Percentiles rank a stretch among this genome's conserved stretches.
Evolutionary conservation across 2,113 vertebrate species (phyloP).

Genomic region (Myanophis thanlyinensis): DNA sequence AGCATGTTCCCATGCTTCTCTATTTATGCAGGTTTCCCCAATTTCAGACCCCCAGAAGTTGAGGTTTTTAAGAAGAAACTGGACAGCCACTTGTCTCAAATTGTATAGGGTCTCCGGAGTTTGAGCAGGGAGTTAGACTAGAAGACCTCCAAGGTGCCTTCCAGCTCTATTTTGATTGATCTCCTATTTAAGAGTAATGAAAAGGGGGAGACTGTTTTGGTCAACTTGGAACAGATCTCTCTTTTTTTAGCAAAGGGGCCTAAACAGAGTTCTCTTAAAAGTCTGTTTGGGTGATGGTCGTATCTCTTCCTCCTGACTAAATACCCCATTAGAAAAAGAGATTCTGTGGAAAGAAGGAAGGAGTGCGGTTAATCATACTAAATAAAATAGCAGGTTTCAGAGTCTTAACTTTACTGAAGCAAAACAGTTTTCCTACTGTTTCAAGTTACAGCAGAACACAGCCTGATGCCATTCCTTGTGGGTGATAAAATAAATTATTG

Average conservation of each 20-base stretch:
- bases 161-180: neutral
- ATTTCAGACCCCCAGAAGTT: neutral
- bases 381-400: neutral
- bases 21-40: neutral
- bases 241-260: neutral
- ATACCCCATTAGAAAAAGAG: neutral
- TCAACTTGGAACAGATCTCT: neutral
- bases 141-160: neutral
- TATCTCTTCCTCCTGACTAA: neutral
- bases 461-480: neutral
- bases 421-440: neutral
- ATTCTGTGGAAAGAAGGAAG: neutral
- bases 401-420: neutral
- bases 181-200: neutral
- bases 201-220: neutral
- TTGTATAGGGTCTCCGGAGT: neutral
- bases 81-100: neutral
- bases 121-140: neutral
- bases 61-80: neutral
- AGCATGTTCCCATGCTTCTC: neutral
- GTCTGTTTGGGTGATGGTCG: neutral
- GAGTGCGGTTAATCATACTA: neutral
- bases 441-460: neutral
- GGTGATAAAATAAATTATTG: neutral
- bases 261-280: neutral